Evolutionary conservation across 2,888 invertebrate genomes (phyloP).

Genomic region (Petrolisthes manimaculis): DNA sequence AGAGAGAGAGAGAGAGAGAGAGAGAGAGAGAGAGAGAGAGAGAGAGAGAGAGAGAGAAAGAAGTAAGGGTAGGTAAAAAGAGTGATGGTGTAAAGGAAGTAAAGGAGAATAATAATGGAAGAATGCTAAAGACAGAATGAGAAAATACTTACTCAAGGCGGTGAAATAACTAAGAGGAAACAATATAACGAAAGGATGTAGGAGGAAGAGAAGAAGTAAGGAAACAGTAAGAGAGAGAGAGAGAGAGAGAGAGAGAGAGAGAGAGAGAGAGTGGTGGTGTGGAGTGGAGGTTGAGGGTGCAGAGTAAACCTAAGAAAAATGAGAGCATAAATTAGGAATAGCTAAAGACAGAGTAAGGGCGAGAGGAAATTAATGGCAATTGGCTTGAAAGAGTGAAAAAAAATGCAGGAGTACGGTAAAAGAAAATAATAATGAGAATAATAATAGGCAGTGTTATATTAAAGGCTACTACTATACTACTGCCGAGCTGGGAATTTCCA

Average conservation of each 20-base stretch:
- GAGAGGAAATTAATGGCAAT: neutral
- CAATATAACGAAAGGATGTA: neutral
- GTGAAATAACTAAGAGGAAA: neutral
- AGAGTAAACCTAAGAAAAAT: neutral
- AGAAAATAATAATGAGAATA: neutral
- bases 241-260: neutral
- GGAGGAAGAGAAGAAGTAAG: neutral
- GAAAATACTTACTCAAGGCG: neutral
- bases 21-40: neutral
- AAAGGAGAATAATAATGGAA: neutral
- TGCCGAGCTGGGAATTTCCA: too few relatives aligned
- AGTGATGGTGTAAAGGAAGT: neutral
- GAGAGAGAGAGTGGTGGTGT: neutral
- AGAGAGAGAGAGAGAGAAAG: neutral
- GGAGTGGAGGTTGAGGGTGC: neutral
- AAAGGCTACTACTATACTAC: too few relatives aligned
- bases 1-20: neutral
- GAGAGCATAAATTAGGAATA: neutral
- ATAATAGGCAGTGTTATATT: too few relatives aligned
- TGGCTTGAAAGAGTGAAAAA: neutral
- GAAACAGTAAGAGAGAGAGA: neutral
- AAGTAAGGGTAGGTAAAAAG: neutral
- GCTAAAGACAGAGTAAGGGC: neutral
- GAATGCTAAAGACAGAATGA: neutral
- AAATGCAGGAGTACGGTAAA: neutral